Conservation (phyloP, 2,888 invertebrate species). For the Cryptops parisi region DNA sequence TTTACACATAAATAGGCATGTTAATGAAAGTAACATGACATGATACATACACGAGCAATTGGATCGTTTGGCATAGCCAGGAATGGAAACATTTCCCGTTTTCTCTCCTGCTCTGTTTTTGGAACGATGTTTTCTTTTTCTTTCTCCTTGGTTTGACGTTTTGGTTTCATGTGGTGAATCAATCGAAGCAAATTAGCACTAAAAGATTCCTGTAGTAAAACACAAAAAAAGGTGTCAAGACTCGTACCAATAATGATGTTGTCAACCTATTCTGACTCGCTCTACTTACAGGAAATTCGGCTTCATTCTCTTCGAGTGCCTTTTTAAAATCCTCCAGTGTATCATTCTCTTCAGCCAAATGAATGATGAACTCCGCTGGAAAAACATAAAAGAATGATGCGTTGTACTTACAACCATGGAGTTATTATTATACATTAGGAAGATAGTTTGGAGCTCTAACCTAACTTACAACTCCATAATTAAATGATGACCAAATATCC, state of each 20-base stretch:
- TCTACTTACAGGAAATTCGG: constrained; percentile 63
- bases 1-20: too few relatives aligned
- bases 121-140: constrained; percentile 17
- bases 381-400: constrained; percentile 29
- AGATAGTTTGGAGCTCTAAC: too few relatives aligned
- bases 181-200: constrained; percentile 82
- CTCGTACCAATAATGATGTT: constrained; percentile 7
- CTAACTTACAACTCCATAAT: too few relatives aligned
- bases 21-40: too few relatives aligned
- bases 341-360: constrained; percentile 73
- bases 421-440: too few relatives aligned
- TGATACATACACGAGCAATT: constrained; percentile 23
- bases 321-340: constrained; percentile 77
- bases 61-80: constrained; percentile 37
- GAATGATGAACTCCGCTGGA: constrained; percentile 93
- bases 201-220: constrained; percentile 58
- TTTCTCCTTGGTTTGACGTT: constrained; percentile 23
- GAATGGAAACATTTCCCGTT: constrained; percentile 31
- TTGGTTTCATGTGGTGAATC: constrained; percentile 80
- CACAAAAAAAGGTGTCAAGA: constrained; percentile 20
- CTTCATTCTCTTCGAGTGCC: constrained; percentile 76
- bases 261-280: constrained; percentile 3
- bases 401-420: too few relatives aligned
- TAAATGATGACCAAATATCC: too few relatives aligned
- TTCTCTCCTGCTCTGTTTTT: constrained; percentile 26